These are phyloP conservation scores for Aplidium turbinatum DNA, from an alignment of 23 tunicate genomes.

Conservation along the genomic window DNA sequence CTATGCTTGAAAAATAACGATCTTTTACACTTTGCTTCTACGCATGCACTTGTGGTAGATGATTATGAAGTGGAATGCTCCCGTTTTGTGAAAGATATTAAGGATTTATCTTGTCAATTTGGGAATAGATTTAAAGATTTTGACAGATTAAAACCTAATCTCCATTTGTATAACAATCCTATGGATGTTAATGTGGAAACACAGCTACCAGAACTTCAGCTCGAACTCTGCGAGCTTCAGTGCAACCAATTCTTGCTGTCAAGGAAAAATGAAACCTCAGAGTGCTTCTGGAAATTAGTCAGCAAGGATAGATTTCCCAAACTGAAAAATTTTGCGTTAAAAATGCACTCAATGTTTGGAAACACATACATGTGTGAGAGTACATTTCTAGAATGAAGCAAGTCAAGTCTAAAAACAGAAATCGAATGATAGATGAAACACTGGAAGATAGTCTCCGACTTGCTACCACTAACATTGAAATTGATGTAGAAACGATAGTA, in stretches of 20 bases:
- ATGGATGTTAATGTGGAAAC: slow-evolving; percentile 28
- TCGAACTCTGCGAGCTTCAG: slow-evolving; percentile 36
- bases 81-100: slow-evolving; percentile 36
- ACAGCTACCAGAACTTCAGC: slow-evolving; percentile 29
- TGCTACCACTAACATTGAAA: too few relatives aligned
- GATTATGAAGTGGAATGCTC: slow-evolving; percentile 37
- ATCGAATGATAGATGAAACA: too few relatives aligned
- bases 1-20: slow-evolving; percentile 49
- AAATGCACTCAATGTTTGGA: slow-evolving; percentile 32
- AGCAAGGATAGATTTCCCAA: slow-evolving; percentile 17
- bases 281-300: slow-evolving; percentile 23
- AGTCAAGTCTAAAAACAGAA: too few relatives aligned
- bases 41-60: slow-evolving; percentile 34
- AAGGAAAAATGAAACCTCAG: slow-evolving; percentile 28
- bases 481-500: too few relatives aligned
- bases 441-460: too few relatives aligned
- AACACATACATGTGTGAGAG: slow-evolving; percentile 25
- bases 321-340: slow-evolving; percentile 11
- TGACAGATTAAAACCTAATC: too few relatives aligned
- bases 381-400: too few relatives aligned
- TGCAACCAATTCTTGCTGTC: slow-evolving; percentile 24
- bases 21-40: slow-evolving; percentile 46
- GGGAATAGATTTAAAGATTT: too few relatives aligned
- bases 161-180: slow-evolving; percentile 13
- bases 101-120: slow-evolving; percentile 33